phyloP scores from a whole-genome alignment of 30 jellyfish, hydroid and myxozoan species.

The Chrysaora quinquecirrha region DNA sequence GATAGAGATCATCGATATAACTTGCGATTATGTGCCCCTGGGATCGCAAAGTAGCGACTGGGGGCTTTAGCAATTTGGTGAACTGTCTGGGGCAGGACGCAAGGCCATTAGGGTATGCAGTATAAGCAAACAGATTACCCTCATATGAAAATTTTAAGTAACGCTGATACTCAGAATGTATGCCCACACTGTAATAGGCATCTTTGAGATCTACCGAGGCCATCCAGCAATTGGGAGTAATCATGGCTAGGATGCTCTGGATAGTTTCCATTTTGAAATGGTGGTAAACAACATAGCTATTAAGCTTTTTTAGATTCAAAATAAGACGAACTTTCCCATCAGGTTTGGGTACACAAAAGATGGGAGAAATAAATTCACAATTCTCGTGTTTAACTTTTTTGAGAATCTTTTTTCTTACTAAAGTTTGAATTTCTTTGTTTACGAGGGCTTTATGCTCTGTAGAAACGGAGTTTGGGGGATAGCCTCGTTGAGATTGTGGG shows the following conservation, averaged over 20 bases:
- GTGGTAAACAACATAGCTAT: slow-evolving; percentile 19
- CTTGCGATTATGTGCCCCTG: slow-evolving; percentile 25
- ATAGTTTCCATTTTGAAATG: slow-evolving; percentile 66
- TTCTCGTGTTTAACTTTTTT: not conserved
- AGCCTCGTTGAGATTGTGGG: not conserved
- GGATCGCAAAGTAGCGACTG: slow-evolving; percentile 18
- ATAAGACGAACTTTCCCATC: slow-evolving; percentile 30
- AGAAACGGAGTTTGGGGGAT: not conserved
- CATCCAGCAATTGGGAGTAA: slow-evolving; percentile 42
- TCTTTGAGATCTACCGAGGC: slow-evolving; percentile 43
- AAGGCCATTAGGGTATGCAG: slow-evolving; percentile 50
- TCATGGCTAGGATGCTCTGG: slow-evolving; percentile 4
- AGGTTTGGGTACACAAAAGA: slow-evolving; percentile 25
- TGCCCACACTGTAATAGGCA: slow-evolving; percentile 32
- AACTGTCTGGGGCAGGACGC: slow-evolving; percentile 41
- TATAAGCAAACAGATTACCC: slow-evolving; percentile 24
- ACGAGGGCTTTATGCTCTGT: not conserved
- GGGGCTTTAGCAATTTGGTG: slow-evolving; percentile 40
- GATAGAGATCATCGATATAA: slow-evolving; percentile 29
- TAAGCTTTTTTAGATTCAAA: slow-evolving; percentile 27
- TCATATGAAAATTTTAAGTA: slow-evolving; percentile 21
- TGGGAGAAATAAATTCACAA: slow-evolving; percentile 36
- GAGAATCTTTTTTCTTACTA: slow-evolving; percentile 8
- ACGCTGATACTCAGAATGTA: slow-evolving; percentile 21
- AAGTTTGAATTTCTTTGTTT: not conserved